Percentiles rank a stretch among this genome's conserved stretches.
These are phyloP conservation scores for Drosophila mayri DNA, from an alignment of 1,140 invertebrate genomes.

Conservation along the genomic window DNA sequence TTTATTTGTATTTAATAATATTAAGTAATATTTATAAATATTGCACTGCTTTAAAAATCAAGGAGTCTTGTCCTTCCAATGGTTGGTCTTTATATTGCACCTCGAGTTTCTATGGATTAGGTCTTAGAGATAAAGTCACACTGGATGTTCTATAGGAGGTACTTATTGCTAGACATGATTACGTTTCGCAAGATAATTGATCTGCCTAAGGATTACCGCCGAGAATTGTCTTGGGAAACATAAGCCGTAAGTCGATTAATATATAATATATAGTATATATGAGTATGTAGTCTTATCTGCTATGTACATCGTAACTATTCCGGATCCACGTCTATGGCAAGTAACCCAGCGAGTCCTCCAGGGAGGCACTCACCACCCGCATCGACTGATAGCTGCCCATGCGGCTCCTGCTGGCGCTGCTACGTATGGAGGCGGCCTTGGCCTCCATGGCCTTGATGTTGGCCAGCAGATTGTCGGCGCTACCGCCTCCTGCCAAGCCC, in stretches of 20 bases:
- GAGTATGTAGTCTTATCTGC: slow-evolving; percentile 19
- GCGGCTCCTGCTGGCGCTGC: slow-evolving; percentile 62
- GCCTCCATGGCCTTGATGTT: slow-evolving; percentile 77
- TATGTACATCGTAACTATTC: slow-evolving; percentile 41
- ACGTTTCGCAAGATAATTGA: slow-evolving; percentile 79
- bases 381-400: slow-evolving; percentile 82
- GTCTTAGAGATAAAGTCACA: slow-evolving; percentile 65
- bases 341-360: slow-evolving; percentile 85
- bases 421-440: slow-evolving; percentile 65
- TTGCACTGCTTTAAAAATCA: slow-evolving; percentile 62
- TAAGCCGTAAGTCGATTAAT: slow-evolving; percentile 52
- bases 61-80: background rate
- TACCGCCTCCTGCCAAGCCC: slow-evolving; percentile 59
- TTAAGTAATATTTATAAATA: slow-evolving; percentile 61
- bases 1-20: slow-evolving; percentile 37
- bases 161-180: slow-evolving; percentile 56
- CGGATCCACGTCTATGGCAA: slow-evolving; percentile 76
- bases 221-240: slow-evolving; percentile 78
- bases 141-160: slow-evolving; percentile 24
- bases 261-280: slow-evolving; percentile 21
- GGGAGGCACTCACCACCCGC: slow-evolving; percentile 77
- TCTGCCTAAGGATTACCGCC: no score
- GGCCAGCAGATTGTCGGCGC: slow-evolving; percentile 73
- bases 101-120: slow-evolving; percentile 31
- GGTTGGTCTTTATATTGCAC: slow-evolving; percentile 73